Percentiles rank a stretch among this genome's conserved stretches.
phyloP scores from a whole-genome alignment of 2,113 vertebrate species.

The Ophthalmolycus amberensis region DNA sequence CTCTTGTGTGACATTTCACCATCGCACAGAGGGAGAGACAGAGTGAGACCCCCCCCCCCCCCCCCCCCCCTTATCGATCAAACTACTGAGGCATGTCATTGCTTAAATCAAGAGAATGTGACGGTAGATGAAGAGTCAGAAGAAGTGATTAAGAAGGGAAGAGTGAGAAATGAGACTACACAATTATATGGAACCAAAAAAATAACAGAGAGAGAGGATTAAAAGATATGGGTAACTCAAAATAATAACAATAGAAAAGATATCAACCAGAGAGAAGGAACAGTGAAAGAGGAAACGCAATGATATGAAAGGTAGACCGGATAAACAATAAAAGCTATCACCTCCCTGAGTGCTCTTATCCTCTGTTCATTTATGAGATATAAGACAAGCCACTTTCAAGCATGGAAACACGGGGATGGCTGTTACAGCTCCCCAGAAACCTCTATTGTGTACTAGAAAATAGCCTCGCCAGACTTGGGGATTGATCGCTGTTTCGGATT shows the following conservation, averaged over 20 bases:
- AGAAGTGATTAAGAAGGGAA: constrained; percentile 18
- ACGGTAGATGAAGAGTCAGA: constrained; percentile 4
- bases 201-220: background rate
- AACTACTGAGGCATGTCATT: constrained; percentile 39
- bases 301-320: constrained; percentile 14
- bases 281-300: background rate
- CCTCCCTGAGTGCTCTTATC: constrained; percentile 48
- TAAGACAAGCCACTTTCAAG: constrained; percentile 51
- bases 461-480: constrained; percentile 19
- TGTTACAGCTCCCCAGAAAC: constrained; percentile 44
- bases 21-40: background rate
- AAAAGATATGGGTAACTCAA: background rate
- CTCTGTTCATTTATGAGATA: constrained; percentile 59
- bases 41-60: constrained; percentile 8
- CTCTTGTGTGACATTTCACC: constrained; percentile 55
- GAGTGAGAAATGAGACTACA: background rate
- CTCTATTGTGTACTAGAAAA: constrained; percentile 50
- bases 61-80: constrained; percentile 9
- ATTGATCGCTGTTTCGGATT: background rate
- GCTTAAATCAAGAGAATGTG: constrained; percentile 34
- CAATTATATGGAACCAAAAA: background rate
- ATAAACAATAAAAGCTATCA: constrained; percentile 43
- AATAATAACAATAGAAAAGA: background rate
- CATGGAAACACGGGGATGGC: constrained; percentile 30
- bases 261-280: background rate